Percentiles rank a stretch among this genome's conserved stretches.
phyloP scores from a whole-genome alignment of 92 coral and sea anemone species.

The Porites lobata region DNA sequence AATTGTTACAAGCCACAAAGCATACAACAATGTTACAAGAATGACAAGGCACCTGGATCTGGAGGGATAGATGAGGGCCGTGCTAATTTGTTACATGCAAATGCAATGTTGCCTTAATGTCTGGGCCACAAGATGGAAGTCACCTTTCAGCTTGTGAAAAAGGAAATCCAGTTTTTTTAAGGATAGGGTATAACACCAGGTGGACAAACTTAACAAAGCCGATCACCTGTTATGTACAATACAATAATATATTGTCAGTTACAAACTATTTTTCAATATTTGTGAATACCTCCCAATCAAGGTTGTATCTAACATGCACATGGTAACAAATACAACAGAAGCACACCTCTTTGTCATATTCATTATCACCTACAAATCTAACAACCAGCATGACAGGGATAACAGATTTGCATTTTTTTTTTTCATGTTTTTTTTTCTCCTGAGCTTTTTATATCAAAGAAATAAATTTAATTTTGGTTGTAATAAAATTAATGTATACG shows the following conservation, averaged over 20 bases:
- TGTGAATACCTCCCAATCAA: background rate
- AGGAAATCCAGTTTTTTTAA: background rate
- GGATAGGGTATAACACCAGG: background rate
- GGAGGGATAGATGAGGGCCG: no score
- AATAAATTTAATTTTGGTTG: slow-evolving; percentile 2
- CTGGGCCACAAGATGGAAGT: no score
- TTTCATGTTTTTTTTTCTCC: background rate
- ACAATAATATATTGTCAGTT: background rate
- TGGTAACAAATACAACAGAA: slow-evolving; percentile 7
- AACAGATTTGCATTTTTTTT: background rate
- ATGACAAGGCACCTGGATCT: no score
- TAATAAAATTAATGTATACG: slow-evolving; percentile 1
- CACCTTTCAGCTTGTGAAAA: no score
- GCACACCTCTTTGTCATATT: background rate
- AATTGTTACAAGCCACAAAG: no score
- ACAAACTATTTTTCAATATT: background rate
- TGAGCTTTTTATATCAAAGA: slow-evolving; percentile 14
- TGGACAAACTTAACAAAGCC: background rate
- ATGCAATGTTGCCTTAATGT: no score
- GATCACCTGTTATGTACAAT: background rate
- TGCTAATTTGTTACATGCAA: no score
- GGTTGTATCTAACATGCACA: background rate
- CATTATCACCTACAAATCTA: background rate
- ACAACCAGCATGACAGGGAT: background rate
- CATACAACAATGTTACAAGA: no score